Base-by-base conservation (phyloP, 2,888 invertebrate genomes). In the Ormyrus rosae region DNA sequence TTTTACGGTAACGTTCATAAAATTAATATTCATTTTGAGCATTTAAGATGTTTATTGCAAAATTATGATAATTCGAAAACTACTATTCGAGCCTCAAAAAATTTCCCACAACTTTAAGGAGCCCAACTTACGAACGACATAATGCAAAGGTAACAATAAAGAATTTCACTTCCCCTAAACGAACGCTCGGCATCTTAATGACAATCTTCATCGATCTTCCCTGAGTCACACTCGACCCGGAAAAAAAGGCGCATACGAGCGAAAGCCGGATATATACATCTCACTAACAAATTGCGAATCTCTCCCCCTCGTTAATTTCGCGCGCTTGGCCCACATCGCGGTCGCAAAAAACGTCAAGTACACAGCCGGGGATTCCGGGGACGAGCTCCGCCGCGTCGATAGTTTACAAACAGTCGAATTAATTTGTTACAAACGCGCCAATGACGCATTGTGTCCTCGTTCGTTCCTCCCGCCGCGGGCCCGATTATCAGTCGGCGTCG, bases 361-460 rank as follows among this genome's bases (percentile, higher is more conserved):
- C 2, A 19, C 19, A 19, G 19, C 19, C 19, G 19, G 19, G 19
- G 19, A 19, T 19, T 19, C 19, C 19, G 19, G 19, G 2, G 19
- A 19, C 19, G 19, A 19, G 19, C 19, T 19, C 19, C 19, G 19
- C 19, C 19, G 19, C 19, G 75, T 72, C 78, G 75, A 78, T 46
- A 81, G 83, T 83, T 85, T 83, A 84, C 83, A 84, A 85, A 85
- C 83, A 83, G 83, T 81, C 84, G 83, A 86, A 88, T 87, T 85
- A 86, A 87, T 87, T 86, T 86, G 84, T 86, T 84, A 85, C 84
- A 83, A 83, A 81, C 75, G 77, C 79, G 81, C 81, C 82, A 84
- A 84, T 83, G 81, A 82, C 81, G 84, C 82, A 83, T 84, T 85
- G 84, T 84, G 64, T 84, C 81, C 82, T 78, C 79, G 58, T 70